phyloP scores from a whole-genome alignment of 1,140 invertebrate genomes.

The Rhysida immarginata region DNA sequence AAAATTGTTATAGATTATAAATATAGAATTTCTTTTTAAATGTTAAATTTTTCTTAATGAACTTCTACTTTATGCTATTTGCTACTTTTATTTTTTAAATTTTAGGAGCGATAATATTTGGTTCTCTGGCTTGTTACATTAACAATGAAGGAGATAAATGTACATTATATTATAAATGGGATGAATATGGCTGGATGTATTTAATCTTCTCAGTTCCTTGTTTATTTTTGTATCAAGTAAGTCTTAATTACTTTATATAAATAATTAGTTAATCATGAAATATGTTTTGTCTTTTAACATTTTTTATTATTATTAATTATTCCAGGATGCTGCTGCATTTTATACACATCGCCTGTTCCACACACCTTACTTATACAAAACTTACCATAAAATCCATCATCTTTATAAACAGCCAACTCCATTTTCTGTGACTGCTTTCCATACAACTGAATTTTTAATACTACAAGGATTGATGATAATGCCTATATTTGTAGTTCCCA shows the following conservation, averaged over 20 bases:
- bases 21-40: too few relatives aligned
- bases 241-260: background rate
- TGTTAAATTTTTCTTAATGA: too few relatives aligned
- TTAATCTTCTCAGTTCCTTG: conserved; percentile 15
- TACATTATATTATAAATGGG: conserved; percentile 44
- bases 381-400: conserved; percentile 23
- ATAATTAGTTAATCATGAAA: background rate
- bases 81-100: too few relatives aligned
- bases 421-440: conserved; percentile 20
- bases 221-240: conserved; percentile 12
- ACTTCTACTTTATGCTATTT: too few relatives aligned
- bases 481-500: conserved; percentile 38
- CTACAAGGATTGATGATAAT: conserved; percentile 30
- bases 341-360: conserved; percentile 21
- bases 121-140: conserved; percentile 44
- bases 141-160: conserved; percentile 43
- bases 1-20: too few relatives aligned
- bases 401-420: conserved; percentile 22
- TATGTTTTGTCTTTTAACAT: background rate
- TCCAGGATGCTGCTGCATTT: conserved; percentile 18
- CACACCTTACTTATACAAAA: conserved; percentile 19
- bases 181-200: conserved; percentile 47
- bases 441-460: conserved; percentile 20
- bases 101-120: conserved; percentile 33
- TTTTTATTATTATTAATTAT: background rate